These are phyloP conservation scores for Macropus fuliginosus DNA, from an alignment of 2,797 vertebrate genomes.

Conservation along the genomic window DNA sequence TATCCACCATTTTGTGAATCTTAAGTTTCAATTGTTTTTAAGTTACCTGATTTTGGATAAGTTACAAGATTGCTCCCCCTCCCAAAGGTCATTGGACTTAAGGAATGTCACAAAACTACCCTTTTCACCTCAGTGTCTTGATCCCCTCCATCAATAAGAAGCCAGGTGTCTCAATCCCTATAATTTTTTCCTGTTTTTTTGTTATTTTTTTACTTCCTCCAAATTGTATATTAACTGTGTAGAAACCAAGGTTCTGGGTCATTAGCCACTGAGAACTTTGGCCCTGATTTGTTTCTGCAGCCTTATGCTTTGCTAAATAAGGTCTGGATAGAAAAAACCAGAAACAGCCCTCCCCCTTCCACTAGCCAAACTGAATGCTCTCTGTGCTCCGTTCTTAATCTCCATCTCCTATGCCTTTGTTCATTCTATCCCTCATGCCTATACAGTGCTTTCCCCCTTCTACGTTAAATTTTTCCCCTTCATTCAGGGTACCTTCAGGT, in stretches of 20 bases:
- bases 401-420: background rate
- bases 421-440: background rate
- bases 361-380: background rate
- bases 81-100: background rate
- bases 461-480: background rate
- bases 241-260: background rate
- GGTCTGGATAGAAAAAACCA: background rate
- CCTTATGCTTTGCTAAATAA: background rate
- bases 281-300: background rate
- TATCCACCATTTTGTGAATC: background rate
- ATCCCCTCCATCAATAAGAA: background rate
- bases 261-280: background rate
- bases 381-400: background rate
- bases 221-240: background rate
- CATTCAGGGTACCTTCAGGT: background rate
- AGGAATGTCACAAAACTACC: background rate
- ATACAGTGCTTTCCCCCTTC: background rate
- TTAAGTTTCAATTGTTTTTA: background rate
- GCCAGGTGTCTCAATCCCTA: background rate
- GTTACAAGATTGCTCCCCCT: background rate
- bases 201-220: background rate
- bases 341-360: background rate
- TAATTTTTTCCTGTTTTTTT: background rate
- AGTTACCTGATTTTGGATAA: background rate
- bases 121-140: background rate